These are phyloP conservation scores for Sisyra terminalis DNA, from an alignment of 2,888 invertebrate genomes.

Conservation along the genomic window DNA sequence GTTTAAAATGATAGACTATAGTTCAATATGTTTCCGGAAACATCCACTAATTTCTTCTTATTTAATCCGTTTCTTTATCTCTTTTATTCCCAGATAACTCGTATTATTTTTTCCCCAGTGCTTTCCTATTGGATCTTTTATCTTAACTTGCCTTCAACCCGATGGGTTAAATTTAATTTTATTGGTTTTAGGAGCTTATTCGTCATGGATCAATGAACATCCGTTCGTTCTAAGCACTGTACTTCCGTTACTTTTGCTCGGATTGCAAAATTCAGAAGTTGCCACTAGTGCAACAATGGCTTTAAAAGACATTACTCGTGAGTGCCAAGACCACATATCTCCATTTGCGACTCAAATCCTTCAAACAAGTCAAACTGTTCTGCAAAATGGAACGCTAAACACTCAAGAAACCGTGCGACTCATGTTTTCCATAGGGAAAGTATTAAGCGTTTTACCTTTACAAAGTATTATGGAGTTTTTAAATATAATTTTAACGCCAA, in stretches of 20 bases:
- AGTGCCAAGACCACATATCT: slow-evolving; percentile 58
- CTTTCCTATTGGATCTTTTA: too few relatives aligned
- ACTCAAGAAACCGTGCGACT: slow-evolving; percentile 52
- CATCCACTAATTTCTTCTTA: too few relatives aligned
- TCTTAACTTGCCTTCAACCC: too few relatives aligned
- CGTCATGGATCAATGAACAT: slow-evolving; percentile 68
- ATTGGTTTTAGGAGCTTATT: slow-evolving; percentile 47
- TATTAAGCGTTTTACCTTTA: slow-evolving; percentile 47
- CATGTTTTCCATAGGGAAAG: slow-evolving; percentile 60
- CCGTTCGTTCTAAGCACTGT: slow-evolving; percentile 47
- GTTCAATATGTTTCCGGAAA: too few relatives aligned
- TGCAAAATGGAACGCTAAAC: slow-evolving; percentile 38
- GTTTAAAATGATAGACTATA: too few relatives aligned
- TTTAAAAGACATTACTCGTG: slow-evolving; percentile 70
- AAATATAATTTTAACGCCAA: slow-evolving; percentile 50
- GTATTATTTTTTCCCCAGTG: too few relatives aligned
- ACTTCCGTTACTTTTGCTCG: slow-evolving; percentile 49
- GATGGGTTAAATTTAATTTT: background rate
- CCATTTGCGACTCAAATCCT: slow-evolving; percentile 64
- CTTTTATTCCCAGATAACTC: too few relatives aligned
- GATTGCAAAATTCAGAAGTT: slow-evolving; percentile 46
- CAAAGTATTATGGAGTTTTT: slow-evolving; percentile 49
- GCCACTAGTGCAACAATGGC: slow-evolving; percentile 74
- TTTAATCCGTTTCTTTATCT: too few relatives aligned
- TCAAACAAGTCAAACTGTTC: slow-evolving; percentile 41